phyloP scores from a whole-genome alignment of 2,113 vertebrate species.

The Callithrix jacchus region DNA sequence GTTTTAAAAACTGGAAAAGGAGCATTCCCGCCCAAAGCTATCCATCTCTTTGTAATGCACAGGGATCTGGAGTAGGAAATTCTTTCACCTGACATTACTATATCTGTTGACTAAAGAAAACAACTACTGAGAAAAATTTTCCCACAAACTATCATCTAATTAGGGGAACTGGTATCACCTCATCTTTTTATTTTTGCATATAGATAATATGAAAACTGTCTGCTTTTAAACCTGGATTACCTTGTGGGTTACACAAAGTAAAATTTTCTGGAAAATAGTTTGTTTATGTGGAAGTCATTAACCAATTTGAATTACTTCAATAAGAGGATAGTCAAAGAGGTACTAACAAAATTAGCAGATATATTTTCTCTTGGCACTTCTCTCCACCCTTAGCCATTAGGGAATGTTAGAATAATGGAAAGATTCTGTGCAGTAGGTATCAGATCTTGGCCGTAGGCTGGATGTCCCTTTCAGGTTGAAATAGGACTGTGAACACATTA shows the following conservation, averaged over 20 bases:
- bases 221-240: background rate
- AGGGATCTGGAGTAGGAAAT: background rate
- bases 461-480: background rate
- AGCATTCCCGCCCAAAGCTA: background rate
- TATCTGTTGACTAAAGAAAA: background rate
- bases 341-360: background rate
- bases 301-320: background rate
- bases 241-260: background rate
- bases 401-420: background rate
- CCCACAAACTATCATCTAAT: background rate
- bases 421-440: background rate
- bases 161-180: background rate
- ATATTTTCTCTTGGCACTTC: background rate
- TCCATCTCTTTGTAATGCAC: background rate
- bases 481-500: background rate
- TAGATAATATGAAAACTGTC: background rate
- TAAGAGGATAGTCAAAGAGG: background rate
- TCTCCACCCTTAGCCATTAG: background rate
- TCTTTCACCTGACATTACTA: background rate
- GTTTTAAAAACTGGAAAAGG: background rate
- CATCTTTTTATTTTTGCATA: background rate
- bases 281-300: background rate
- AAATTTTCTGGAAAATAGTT: background rate
- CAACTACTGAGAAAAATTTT: background rate
- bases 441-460: rapidly evolving